Conservation (phyloP, 2,113 vertebrate species). For the Dipodomys spectabilis region DNA sequence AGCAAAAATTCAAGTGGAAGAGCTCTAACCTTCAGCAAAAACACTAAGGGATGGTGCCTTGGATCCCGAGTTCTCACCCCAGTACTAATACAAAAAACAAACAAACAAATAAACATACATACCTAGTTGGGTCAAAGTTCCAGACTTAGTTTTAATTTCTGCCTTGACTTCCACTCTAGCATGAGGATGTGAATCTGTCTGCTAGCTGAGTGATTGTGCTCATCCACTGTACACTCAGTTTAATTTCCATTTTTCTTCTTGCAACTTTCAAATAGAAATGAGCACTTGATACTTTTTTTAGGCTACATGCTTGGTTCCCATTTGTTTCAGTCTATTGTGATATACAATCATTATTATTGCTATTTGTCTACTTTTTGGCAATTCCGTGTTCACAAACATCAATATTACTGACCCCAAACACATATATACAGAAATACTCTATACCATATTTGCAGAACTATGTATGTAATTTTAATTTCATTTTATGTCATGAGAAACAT, state of each 20-base stretch:
- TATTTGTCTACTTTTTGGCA: slow-evolving; percentile 1
- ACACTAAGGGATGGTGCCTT: too few relatives aligned
- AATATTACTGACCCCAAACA: not conserved
- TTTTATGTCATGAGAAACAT: not conserved
- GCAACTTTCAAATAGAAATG: not conserved
- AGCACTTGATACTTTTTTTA: not conserved
- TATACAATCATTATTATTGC: not conserved
- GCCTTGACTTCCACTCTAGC: not conserved
- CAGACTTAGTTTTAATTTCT: not conserved
- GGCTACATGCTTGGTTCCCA: not conserved
- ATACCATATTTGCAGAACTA: not conserved
- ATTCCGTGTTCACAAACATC: slow-evolving; percentile 7
- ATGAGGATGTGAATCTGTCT: not conserved
- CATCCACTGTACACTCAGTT: not conserved
- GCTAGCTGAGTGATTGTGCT: not conserved
- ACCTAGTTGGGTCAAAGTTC: not conserved
- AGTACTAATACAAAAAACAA: too few relatives aligned
- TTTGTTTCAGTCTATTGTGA: slow-evolving; percentile 8
- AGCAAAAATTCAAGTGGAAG: too few relatives aligned
- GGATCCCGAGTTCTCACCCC: too few relatives aligned
- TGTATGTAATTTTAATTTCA: slow-evolving; percentile 32
- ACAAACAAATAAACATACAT: too few relatives aligned
- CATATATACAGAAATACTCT: not conserved
- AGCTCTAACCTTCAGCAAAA: too few relatives aligned
- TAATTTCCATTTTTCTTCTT: not conserved